These are phyloP conservation scores for Zapornia atra DNA, from an alignment of 2,113 vertebrate species.

Conservation along the genomic window DNA sequence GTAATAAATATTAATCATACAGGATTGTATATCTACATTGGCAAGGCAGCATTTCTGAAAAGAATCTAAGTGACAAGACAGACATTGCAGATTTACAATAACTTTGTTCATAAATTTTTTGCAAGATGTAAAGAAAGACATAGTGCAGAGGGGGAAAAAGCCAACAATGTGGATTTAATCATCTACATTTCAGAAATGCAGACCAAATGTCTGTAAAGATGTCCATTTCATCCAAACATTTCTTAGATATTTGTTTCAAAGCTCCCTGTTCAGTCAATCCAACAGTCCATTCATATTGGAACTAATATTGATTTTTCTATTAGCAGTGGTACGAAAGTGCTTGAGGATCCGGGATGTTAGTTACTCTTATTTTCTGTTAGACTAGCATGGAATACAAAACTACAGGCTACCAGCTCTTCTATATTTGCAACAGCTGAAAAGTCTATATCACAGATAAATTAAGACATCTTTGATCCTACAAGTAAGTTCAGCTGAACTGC, in stretches of 20 bases:
- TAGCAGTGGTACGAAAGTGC: background rate
- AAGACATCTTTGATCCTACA: background rate
- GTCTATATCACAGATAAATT: background rate
- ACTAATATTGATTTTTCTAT: conserved; percentile 51
- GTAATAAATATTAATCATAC: conserved; percentile 59
- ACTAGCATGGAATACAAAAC: background rate
- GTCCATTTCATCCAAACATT: conserved; percentile 72
- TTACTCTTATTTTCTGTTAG: background rate
- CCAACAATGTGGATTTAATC: conserved; percentile 76
- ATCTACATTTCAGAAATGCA: conserved; percentile 72
- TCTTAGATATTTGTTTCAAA: conserved; percentile 78
- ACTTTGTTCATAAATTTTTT: conserved; percentile 74
- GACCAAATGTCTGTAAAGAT: conserved; percentile 78
- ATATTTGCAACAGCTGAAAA: background rate
- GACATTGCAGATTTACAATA: conserved; percentile 69
- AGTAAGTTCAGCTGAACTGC: background rate
- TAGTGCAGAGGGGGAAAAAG: conserved; percentile 64
- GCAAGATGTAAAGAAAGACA: conserved; percentile 73
- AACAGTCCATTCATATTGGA: conserved; percentile 62
- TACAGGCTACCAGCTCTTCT: background rate
- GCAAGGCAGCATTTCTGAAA: conserved; percentile 54
- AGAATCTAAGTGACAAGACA: conserved; percentile 69
- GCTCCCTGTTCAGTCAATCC: conserved; percentile 46
- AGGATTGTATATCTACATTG: conserved; percentile 38
- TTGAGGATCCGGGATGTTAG: background rate